Percentiles rank a stretch among this genome's conserved stretches.
Evolutionary conservation across 2,888 invertebrate species (phyloP).

Genomic region (Phaedon cochleariae): DNA sequence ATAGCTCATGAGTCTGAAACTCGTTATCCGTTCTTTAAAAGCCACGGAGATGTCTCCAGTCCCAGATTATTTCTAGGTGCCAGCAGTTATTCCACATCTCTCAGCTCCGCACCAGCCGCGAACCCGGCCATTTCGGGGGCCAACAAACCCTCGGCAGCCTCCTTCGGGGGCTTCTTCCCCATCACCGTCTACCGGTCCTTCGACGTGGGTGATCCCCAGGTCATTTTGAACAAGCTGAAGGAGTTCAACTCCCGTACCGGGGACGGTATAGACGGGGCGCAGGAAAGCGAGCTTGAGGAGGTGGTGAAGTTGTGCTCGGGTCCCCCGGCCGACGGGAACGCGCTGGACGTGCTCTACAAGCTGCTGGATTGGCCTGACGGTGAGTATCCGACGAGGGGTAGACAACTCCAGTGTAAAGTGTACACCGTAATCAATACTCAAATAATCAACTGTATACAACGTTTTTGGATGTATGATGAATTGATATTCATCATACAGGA

Average conservation of each 20-base stretch:
- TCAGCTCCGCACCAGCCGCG: slow-evolving; percentile 28
- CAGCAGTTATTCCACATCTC: slow-evolving; percentile 57
- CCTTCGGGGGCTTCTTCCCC: slow-evolving; percentile 51
- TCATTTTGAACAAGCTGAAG: slow-evolving; percentile 76
- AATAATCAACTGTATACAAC: too few relatives aligned
- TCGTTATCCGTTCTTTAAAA: too few relatives aligned
- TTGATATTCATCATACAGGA: too few relatives aligned
- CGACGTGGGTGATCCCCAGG: slow-evolving; percentile 78
- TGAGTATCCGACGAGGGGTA: slow-evolving; percentile 56
- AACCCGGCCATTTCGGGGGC: slow-evolving; percentile 52
- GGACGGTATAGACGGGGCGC: slow-evolving; percentile 60
- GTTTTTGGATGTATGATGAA: too few relatives aligned
- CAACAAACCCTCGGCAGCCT: slow-evolving; percentile 57
- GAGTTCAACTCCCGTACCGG: slow-evolving; percentile 75
- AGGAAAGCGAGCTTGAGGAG: slow-evolving; percentile 67
- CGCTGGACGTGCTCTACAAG: slow-evolving; percentile 68
- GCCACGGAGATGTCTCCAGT: too few relatives aligned
- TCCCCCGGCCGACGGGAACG: slow-evolving; percentile 61
- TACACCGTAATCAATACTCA: too few relatives aligned
- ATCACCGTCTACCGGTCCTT: slow-evolving; percentile 70
- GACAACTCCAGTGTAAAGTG: too few relatives aligned
- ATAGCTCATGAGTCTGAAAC: too few relatives aligned
- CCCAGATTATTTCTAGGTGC: slow-evolving; percentile 48
- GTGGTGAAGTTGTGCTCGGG: slow-evolving; percentile 72
- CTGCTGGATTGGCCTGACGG: slow-evolving; percentile 79